Conservation (phyloP, 2,888 invertebrate genomes). For the Platycheirus albimanus region DNA sequence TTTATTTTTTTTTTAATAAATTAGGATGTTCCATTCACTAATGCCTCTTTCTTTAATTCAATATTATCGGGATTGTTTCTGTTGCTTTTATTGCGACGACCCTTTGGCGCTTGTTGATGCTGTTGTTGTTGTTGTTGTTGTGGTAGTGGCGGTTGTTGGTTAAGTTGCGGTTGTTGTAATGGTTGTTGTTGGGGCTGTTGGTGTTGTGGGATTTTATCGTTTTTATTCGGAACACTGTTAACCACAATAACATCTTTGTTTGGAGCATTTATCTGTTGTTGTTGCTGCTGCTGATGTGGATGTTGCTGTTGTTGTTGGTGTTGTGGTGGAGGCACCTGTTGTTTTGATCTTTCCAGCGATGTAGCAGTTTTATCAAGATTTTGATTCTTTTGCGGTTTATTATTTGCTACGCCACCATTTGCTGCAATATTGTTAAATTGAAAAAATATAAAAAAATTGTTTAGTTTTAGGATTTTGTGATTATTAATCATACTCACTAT, state of each 20-base stretch:
- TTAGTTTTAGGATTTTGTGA: neutral
- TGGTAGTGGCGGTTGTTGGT: conserved; percentile 74
- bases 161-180: conserved; percentile 60
- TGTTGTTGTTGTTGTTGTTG: conserved; percentile 74
- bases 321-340: conserved; percentile 61
- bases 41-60: conserved; percentile 80
- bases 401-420: conserved; percentile 81
- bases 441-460: neutral
- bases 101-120: conserved; percentile 78
- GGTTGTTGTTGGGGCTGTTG: conserved; percentile 73
- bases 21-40: conserved; percentile 83
- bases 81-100: conserved; percentile 80
- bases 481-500: conserved; percentile 80
- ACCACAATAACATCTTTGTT: conserved; percentile 77
- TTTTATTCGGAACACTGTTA: conserved; percentile 75
- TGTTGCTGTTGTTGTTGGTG: conserved; percentile 48
- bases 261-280: conserved; percentile 76
- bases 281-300: conserved; percentile 58
- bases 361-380: conserved; percentile 80
- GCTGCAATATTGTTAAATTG: conserved; percentile 74
- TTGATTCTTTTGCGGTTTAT: conserved; percentile 80
- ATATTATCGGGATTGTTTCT: conserved; percentile 80
- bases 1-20: conserved; percentile 75
- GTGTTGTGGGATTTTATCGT: conserved; percentile 75
- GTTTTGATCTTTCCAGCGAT: conserved; percentile 77